A percentile compares a stretch with the other conserved stretches of the same genome.
Conservation (phyloP, 2,888 invertebrate genomes). For the Globia sparganii region DNA sequence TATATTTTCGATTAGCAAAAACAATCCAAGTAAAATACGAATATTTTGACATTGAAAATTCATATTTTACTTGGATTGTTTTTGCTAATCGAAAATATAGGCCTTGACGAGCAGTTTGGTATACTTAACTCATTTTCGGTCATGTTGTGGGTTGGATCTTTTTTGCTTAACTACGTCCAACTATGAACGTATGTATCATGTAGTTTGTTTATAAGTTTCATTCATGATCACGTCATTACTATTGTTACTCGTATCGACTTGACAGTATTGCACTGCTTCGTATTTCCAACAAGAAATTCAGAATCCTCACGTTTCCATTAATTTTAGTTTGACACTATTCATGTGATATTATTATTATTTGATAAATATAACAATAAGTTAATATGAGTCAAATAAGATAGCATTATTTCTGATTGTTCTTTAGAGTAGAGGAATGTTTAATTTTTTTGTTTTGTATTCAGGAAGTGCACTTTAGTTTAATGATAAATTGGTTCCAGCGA, state of each 20-base stretch:
- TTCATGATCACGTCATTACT: constrained; percentile 7
- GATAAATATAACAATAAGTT: constrained; percentile 54
- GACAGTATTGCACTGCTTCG: constrained; percentile 40
- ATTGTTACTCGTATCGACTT: constrained; percentile 8
- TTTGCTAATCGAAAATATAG: too few relatives aligned
- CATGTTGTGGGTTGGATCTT: too few relatives aligned
- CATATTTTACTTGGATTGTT: too few relatives aligned
- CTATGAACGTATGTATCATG: neutral
- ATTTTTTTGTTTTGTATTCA: constrained; percentile 66
- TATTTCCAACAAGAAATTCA: constrained; percentile 39
- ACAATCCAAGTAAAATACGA: too few relatives aligned
- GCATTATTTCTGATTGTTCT: constrained; percentile 50
- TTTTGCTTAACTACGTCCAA: too few relatives aligned
- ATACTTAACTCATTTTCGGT: too few relatives aligned
- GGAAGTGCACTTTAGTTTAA: constrained; percentile 63
- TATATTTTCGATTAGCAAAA: too few relatives aligned
- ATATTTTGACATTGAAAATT: too few relatives aligned
- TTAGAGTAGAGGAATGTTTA: constrained; percentile 54
- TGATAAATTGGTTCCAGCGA: constrained; percentile 62
- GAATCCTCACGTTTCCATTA: constrained; percentile 61
- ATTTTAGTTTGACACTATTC: constrained; percentile 64
- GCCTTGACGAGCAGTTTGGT: too few relatives aligned
- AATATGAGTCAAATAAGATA: constrained; percentile 57
- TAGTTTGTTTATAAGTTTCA: constrained; percentile 22
- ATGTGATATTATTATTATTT: constrained; percentile 71